Conservation (phyloP, 2,797 vertebrate genomes). For the Melanotaenia trifasciata region DNA sequence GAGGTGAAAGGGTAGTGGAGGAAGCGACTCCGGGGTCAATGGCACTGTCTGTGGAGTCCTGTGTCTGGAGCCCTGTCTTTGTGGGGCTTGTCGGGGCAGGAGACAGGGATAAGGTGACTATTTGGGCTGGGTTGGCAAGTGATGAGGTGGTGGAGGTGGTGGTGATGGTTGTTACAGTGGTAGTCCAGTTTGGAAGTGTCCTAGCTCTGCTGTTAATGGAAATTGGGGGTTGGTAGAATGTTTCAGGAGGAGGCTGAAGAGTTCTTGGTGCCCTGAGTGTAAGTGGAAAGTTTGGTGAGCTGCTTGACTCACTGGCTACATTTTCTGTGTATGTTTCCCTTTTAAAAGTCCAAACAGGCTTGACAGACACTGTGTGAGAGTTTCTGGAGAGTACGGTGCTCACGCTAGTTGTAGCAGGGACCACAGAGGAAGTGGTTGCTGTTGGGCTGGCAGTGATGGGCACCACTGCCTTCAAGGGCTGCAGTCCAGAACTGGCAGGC, state of each 20-base stretch:
- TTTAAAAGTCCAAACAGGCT: constrained; percentile 73
- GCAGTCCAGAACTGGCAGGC: constrained; percentile 72
- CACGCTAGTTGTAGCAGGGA: constrained; percentile 18
- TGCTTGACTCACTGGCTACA: constrained; percentile 62
- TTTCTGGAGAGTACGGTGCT: constrained; percentile 74
- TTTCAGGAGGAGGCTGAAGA: constrained; percentile 93
- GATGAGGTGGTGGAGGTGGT: constrained; percentile 15
- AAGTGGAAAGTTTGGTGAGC: constrained; percentile 66
- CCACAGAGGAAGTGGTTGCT: constrained; percentile 38
- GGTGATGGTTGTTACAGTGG: constrained; percentile 53
- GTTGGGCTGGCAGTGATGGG: constrained; percentile 31
- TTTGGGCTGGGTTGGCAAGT: constrained; percentile 9
- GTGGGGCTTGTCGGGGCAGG: constrained; percentile 48
- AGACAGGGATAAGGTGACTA: constrained; percentile 34
- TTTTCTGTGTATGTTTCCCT: constrained; percentile 72
- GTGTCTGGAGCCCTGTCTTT: constrained; percentile 62
- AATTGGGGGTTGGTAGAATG: constrained; percentile 93
- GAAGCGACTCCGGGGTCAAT: constrained; percentile 59
- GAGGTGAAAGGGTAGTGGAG: constrained; percentile 63
- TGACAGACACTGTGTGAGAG: constrained; percentile 71
- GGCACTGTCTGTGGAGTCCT: constrained; percentile 74
- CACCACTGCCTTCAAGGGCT: constrained; percentile 50
- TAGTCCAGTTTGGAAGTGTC: constrained; percentile 75
- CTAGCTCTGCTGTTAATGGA: constrained; percentile 73
- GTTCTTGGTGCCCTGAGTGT: constrained; percentile 87